phyloP scores from a whole-genome alignment of 1,140 invertebrate genomes.

The Delia radicum region DNA sequence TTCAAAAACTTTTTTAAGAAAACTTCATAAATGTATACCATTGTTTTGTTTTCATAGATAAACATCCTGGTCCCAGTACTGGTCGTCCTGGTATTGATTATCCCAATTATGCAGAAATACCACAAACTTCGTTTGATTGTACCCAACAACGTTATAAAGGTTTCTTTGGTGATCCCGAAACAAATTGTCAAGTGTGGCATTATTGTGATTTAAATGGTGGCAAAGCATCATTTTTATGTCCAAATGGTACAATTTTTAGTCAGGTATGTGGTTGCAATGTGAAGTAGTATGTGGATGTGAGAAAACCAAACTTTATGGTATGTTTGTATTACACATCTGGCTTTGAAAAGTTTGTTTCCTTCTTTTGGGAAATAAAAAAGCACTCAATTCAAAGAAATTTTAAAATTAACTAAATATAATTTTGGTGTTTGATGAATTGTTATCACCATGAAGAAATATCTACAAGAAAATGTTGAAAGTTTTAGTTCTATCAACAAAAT shows the following conservation, averaged over 20 bases:
- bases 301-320: background rate
- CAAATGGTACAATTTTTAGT: constrained; percentile 89
- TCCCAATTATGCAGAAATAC: constrained; percentile 74
- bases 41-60: constrained; percentile 34
- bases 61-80: constrained; percentile 60
- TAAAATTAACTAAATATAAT: too few relatives aligned
- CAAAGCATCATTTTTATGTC: constrained; percentile 86
- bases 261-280: constrained; percentile 62
- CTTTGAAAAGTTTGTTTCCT: background rate
- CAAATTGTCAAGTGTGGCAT: constrained; percentile 87
- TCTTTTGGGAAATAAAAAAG: background rate
- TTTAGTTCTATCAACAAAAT: too few relatives aligned
- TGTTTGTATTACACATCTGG: too few relatives aligned
- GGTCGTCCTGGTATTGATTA: constrained; percentile 81
- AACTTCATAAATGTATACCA: background rate
- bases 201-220: constrained; percentile 89
- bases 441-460: too few relatives aligned
- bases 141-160: constrained; percentile 84
- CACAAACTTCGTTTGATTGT: constrained; percentile 77
- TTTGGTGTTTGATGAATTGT: too few relatives aligned
- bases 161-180: constrained; percentile 86
- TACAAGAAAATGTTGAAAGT: too few relatives aligned
- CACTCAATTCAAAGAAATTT: too few relatives aligned
- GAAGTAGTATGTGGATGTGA: background rate
- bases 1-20: background rate